Base-by-base conservation (phyloP, 2,888 invertebrate species). In the Scrobipalpa atriplicella region DNA sequence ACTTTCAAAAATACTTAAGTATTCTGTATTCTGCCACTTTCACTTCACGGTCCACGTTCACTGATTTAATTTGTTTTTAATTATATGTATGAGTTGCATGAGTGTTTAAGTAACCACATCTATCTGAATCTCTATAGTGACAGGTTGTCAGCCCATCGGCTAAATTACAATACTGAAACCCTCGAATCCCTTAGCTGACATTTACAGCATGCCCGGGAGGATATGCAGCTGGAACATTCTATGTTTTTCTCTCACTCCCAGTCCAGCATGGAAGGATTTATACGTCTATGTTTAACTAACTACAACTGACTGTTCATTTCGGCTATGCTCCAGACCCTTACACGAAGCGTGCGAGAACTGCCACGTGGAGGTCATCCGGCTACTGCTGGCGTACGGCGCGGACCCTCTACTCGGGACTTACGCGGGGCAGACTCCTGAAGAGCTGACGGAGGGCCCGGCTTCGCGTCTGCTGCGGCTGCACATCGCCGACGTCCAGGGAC, bases 271-370 rank as follows among this genome's bases (percentile, higher is more conserved):
- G 29, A 29, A 41, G 8, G 13, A 41, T 41, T 41, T 13, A 2
- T 41, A 41, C n/a, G n/a, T n/a, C n/a, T n/a, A n/a, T n/a, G 9
- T 7, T 41, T 41, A 41, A 41, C 41, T 13, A 5, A 41, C 29
- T 29, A 41, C 19, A 18, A 19, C 21, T 21, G 21, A 52, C 18
- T 52, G 19, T 18, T 52, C n/a, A 29, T 21, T 21, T 21, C 16
- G 8, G 16, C 10, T 52, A n/a, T 19, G 47, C 84, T 89, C 10
- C 84, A 97, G 98, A 80, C 98, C 98, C n/a, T 93, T 99, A 66
- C 98, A 99, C 80, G 98, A 98, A 92, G 98, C 98, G 18, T 96
- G 97, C 63, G 98, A 98, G 88, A 98, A 97, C 83, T 97, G 97
- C 78, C 96, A 96, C 82, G 94, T 97, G 58, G 98, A 98, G 92